Base-by-base conservation (phyloP, 2,888 invertebrate species). In the Drosophila phalerata region DNA sequence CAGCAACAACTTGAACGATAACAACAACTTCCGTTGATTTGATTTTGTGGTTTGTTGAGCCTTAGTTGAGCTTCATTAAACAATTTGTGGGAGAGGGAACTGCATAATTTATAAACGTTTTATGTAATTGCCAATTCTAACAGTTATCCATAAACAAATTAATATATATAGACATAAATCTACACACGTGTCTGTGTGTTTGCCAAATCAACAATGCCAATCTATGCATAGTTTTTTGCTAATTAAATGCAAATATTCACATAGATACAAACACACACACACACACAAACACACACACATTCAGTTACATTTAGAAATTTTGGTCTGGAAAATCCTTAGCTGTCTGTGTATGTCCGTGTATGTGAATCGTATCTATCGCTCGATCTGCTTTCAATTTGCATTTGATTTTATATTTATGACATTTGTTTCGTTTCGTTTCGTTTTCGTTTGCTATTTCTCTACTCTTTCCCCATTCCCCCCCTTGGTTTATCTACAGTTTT, bases 321-420 rank as follows among this genome's bases (percentile, higher is more conserved):
- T 43, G 37, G 45, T 38, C 52, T 57, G 68, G 65, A 43, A 81
- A 76, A 80, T 82, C 80, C 73, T 73, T 81, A 73, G 32, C 32
- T 56, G 11, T 47, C 15, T 45, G 43, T 19, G 22, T 19, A 28
- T 34, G 9, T 19, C 10, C n/a, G n/a, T 40, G 17, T 38, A 30
- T 53, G 25, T 56, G 37, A 55, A 37, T 70, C 51, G 48, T 77
- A 78, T 79, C 76, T 71, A 70, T 67, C 55, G 85, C 64, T 79
- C 63, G 73, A 62, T 79, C 66, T 80, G 74, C 55, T 85, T 85
- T 86, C 86, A 80, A 85, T 85, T 85, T 85, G 88, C 83, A 85
- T 85, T 88, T 81, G 71, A 85, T 85, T 85, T 88, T 79, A 83
- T 85, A 85, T 85, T 88, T 85, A 85, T 85, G 88, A 88, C 86